Base-by-base conservation (phyloP, 2,113 vertebrate genomes). In the Chaetodon auriga region DNA sequence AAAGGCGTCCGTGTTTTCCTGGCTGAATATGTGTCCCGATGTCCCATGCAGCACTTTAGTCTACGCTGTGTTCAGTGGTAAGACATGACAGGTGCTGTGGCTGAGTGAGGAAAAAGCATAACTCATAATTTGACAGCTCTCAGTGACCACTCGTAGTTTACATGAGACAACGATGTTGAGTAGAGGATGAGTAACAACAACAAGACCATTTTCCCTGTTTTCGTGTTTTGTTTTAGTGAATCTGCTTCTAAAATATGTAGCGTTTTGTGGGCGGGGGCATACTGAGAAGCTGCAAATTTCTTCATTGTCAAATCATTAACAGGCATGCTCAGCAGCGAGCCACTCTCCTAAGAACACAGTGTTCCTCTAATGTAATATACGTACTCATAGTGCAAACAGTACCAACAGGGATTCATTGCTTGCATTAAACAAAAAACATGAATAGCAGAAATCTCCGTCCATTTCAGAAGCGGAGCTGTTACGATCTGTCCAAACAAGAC, bases 401-500 rank as follows among this genome's bases (percentile, higher is more conserved):
- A 30, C 25, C 41, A 15, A 45, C 63, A 45, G 35, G 45, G 35
- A 71, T 46, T 7, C 14, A 82, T 74, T 84, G 43, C 78, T 16
- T 69, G 49, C 35, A 25, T 51, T 15, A 62, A 74, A 66, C 41
- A 63, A 69, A 69, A 55, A 80, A 70, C 65, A 66, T 51, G 46
- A 55, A 49, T 55, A 48, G 43, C 41, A 23, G 38, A 13, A 66
- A 58, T 68, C 45, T 54, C 19, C 0, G 43, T 43, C 4, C 2
- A 7, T 78, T 80, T 82, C 68, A 81, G 74, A 64, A 86, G 57
- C 66, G 41, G 14, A 5, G 35, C 45, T 68, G 53, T 46, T 62
- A 60, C 36, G 12, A 18, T 85, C 76, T 78, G 75, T 90, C 80
- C 82, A 91, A 76, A 90, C 84, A 89, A 76, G 25, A 69, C 15